These are phyloP conservation scores for Bicyclus anynana DNA, from an alignment of 1,140 invertebrate genomes.

Conservation along the genomic window DNA sequence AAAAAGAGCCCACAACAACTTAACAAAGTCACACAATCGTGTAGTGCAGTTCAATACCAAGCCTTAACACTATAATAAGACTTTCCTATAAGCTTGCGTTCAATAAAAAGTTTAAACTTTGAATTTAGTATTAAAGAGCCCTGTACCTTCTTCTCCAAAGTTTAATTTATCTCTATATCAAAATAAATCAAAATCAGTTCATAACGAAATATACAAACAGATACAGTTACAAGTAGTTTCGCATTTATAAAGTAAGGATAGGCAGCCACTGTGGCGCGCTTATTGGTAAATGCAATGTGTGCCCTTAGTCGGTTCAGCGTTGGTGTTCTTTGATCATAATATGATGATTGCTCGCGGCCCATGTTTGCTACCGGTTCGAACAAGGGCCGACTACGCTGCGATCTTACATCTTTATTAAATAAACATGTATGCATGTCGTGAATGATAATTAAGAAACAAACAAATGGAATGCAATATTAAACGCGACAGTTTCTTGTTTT, in stretches of 20 bases:
- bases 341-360: constrained; percentile 2
- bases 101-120: too few species aligned
- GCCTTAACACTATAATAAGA: too few species aligned
- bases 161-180: too few species aligned
- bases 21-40: too few species aligned
- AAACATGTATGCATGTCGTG: constrained; percentile 15
- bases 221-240: too few species aligned
- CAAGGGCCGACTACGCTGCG: constrained; percentile 4
- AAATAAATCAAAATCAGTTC: too few species aligned
- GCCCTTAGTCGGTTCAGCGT: constrained; percentile 1
- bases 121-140: too few species aligned
- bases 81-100: too few species aligned
- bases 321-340: constrained; percentile 11
- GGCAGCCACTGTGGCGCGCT: background rate
- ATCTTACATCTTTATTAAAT: constrained; percentile 16
- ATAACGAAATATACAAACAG: too few species aligned
- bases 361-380: constrained; percentile 10
- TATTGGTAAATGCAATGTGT: background rate
- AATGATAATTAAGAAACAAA: constrained; percentile 18
- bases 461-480: constrained; percentile 14
- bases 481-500: constrained; percentile 13
- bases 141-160: too few species aligned
- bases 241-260: background rate
- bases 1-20: too few species aligned
- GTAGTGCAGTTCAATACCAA: too few species aligned